These are phyloP conservation scores for Rhodeus uyekii DNA, from an alignment of 2,797 vertebrate species.

Conservation along the genomic window DNA sequence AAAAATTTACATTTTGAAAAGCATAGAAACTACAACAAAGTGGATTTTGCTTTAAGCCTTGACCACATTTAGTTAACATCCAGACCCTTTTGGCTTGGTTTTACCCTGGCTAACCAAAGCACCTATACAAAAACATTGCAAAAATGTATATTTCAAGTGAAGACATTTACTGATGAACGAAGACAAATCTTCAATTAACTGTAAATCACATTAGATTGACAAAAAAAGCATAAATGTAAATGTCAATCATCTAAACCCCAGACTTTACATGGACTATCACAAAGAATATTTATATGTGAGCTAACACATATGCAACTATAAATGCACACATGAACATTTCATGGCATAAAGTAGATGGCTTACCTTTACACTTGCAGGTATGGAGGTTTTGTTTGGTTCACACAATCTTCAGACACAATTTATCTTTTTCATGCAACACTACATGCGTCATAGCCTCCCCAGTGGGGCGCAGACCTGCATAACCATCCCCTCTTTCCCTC, in stretches of 20 bases:
- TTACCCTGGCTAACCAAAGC: background rate
- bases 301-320: background rate
- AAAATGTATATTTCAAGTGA: background rate
- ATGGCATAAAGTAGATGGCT: conserved; percentile 24
- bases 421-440: conserved; percentile 47
- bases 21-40: background rate
- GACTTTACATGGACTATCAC: background rate
- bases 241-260: background rate
- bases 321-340: background rate
- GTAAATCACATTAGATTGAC: background rate
- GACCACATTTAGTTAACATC: background rate
- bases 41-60: background rate
- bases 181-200: background rate
- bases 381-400: conserved; percentile 5
- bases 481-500: conserved; percentile 34
- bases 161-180: background rate
- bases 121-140: background rate
- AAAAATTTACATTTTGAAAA: background rate
- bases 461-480: conserved; percentile 33
- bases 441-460: conserved; percentile 57
- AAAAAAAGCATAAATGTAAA: background rate
- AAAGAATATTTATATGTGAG: background rate
- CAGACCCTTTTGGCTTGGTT: background rate
- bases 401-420: conserved; percentile 13
- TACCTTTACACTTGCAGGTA: conserved; percentile 50